phyloP scores from a whole-genome alignment of 1,140 invertebrate species.

The Archegozetes longisetosus region DNA sequence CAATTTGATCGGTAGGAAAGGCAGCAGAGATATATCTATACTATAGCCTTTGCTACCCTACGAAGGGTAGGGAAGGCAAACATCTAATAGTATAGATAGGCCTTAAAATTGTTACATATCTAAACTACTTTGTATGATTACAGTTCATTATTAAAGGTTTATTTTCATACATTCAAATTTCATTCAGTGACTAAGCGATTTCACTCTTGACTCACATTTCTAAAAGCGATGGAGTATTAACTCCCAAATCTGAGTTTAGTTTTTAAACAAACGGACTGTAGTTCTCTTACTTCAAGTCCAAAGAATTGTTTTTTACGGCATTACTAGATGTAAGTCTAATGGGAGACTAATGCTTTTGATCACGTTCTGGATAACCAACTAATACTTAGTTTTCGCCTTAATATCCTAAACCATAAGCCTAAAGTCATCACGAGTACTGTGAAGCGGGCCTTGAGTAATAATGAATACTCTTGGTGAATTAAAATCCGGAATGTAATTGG shows the following conservation, averaged over 20 bases:
- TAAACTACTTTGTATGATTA: too few species aligned
- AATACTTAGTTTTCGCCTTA: not conserved
- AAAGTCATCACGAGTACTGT: conserved; percentile 90
- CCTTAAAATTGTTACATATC: too few species aligned
- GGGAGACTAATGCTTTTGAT: not conserved
- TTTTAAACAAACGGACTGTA: not conserved
- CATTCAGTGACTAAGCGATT: too few species aligned
- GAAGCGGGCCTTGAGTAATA: conserved; percentile 87
- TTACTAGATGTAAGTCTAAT: not conserved
- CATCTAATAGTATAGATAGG: too few species aligned
- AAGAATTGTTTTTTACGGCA: not conserved
- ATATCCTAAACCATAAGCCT: conserved; percentile 99
- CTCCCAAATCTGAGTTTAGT: not conserved
- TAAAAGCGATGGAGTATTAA: too few species aligned
- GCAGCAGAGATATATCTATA: too few species aligned
- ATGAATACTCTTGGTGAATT: conserved; percentile 90
- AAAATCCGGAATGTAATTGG: conserved; percentile 86
- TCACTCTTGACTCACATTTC: too few species aligned
- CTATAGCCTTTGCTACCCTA: too few species aligned
- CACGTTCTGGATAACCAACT: not conserved
- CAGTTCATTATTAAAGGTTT: too few species aligned
- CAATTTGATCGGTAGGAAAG: too few species aligned
- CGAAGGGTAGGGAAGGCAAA: too few species aligned
- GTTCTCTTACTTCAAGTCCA: not conserved
- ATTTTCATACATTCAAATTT: too few species aligned